A percentile compares a stretch with the other conserved stretches of the same genome.
phyloP scores from a whole-genome alignment of 1,140 invertebrate genomes.

The Philotrypesis tridentata region DNA sequence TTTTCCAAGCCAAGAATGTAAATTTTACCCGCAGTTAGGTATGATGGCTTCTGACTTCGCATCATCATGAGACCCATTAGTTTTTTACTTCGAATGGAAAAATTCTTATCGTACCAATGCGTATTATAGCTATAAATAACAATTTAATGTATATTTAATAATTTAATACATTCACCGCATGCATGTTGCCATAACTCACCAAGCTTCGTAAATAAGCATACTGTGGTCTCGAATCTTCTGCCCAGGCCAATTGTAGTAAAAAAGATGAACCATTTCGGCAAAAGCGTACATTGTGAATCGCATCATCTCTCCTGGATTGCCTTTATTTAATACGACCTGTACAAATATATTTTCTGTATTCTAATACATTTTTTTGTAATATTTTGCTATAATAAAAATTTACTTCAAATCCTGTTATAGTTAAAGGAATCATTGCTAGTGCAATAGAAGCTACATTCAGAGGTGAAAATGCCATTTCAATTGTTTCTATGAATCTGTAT shows the following conservation, averaged over 20 bases:
- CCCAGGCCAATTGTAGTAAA: constrained; percentile 39
- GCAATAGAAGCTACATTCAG: constrained; percentile 17
- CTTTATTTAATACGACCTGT: constrained; percentile 23
- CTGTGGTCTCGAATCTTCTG: constrained; percentile 34
- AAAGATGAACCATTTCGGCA: constrained; percentile 23
- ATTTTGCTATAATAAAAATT: neutral
- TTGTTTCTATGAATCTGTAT: constrained; percentile 11
- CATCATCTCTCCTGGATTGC: constrained; percentile 6
- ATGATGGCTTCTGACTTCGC: constrained; percentile 24
- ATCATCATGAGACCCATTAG: constrained; percentile 26
- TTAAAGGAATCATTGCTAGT: constrained; percentile 14
- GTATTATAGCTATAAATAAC: constrained; percentile 9
- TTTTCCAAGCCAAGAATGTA: constrained; percentile 29
- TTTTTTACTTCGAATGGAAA: neutral
- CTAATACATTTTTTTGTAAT: neutral
- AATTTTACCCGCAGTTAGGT: constrained; percentile 19
- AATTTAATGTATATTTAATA: neutral
- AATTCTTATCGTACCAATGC: constrained; percentile 15
- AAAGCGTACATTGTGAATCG: constrained; percentile 6
- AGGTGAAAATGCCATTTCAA: constrained; percentile 12
- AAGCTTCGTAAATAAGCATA: constrained; percentile 9
- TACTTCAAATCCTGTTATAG: constrained; percentile 20
- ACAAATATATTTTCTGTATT: neutral
- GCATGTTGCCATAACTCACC: constrained; percentile 10
- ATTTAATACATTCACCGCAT: neutral